Evolutionary conservation across 2,113 vertebrate species (phyloP).

Genomic region (Numenius arquata): DNA sequence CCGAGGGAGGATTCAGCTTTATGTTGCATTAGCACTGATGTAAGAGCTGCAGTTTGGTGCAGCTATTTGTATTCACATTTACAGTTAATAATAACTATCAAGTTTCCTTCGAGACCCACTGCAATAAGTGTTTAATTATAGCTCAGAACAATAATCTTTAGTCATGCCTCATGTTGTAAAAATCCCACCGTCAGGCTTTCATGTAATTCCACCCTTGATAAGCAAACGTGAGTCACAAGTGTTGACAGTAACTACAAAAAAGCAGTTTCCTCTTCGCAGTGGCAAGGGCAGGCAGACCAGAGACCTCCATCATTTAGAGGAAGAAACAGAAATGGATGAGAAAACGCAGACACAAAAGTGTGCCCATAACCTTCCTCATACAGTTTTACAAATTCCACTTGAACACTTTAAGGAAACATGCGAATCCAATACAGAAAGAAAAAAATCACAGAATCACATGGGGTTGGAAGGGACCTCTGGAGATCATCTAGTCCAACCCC

Average conservation of each 20-base stretch:
- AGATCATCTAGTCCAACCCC: too few relatives aligned
- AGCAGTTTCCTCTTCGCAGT: not conserved
- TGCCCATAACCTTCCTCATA: not conserved
- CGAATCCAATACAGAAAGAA: not conserved
- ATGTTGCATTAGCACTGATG: not conserved
- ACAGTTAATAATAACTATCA: conserved; percentile 54
- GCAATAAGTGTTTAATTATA: conserved; percentile 38
- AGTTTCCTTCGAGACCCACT: conserved; percentile 11
- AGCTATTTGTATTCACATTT: not conserved
- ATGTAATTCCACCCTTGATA: conserved; percentile 9
- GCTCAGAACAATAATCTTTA: conserved; percentile 30
- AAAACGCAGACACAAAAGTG: not conserved
- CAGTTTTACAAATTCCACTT: not conserved
- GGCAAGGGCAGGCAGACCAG: not conserved
- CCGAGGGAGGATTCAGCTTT: not conserved
- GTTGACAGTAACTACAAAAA: not conserved
- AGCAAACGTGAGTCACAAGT: not conserved
- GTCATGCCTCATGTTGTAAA: not conserved
- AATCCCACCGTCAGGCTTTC: not conserved
- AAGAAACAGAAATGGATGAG: not conserved
- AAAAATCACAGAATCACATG: too few relatives aligned
- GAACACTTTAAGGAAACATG: not conserved
- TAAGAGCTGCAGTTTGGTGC: not conserved
- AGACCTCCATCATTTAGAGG: not conserved
- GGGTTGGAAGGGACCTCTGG: too few relatives aligned